Evolutionary conservation across 1,140 invertebrate genomes (phyloP), one percentile per base, ranked within the genome.

Genomic region (Drosophila elegans): DNA sequence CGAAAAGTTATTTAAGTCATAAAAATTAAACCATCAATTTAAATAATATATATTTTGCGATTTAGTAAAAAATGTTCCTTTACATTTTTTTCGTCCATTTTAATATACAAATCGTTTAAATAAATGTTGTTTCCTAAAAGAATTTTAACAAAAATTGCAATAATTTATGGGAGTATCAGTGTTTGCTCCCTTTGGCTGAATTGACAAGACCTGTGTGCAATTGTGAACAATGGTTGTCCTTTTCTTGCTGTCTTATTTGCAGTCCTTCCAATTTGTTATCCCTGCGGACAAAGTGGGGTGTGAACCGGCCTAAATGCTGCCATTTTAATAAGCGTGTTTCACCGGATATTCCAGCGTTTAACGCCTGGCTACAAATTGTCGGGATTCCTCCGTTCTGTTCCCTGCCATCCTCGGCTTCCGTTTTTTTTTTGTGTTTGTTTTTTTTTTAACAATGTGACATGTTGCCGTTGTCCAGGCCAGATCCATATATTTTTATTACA

Each of bases 401-500:
- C 16, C 39, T 56, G 41, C 32, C 27, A 27, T 48, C 42, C 38
- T 13, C 34, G 32, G 41, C 42, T 78, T 63, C 57, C 27, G 44
- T 42, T 42, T 51, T 69, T 46, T 9, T 39, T 36, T 38, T 36
- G 60, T 21, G 44, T 62, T 48, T 51, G 4, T 32, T 25, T 55
- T 59, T 49, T n/a, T 27, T 63, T 53, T 56, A 39, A 60, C 51
- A 62, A 52, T 76, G 73, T 76, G 61, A 80, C 74, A 82, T 78
- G 59, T 74, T 51, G 61, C 60, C 55, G 59, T 71, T 82, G 80
- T 66, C 63, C 60, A 51, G 56, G 44, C 59, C 71, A 59, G 55
- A 53, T 68, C 76, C 56, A 74, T 74, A 78, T 71, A 78, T 81
- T 80, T 85, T 81, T 78, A 81, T 86, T 78, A 78, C 80, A 86